Conservation (phyloP, 2,113 vertebrate species). For the Eudyptes chrysolophus region DNA sequence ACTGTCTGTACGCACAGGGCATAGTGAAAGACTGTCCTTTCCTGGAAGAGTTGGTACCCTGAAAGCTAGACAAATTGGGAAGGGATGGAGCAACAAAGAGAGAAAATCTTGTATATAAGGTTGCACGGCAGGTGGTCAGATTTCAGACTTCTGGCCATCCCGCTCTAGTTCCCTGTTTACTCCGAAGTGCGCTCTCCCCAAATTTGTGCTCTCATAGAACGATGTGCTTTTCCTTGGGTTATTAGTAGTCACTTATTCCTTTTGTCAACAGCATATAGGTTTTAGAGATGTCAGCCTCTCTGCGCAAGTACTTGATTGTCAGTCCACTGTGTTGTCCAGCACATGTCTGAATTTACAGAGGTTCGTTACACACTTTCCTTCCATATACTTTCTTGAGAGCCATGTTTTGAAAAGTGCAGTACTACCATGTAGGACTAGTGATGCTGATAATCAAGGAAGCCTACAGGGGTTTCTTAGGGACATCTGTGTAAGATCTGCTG, state of each 20-base stretch:
- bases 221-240: background rate
- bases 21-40: background rate
- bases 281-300: background rate
- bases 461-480: background rate
- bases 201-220: background rate
- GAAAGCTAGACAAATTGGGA: background rate
- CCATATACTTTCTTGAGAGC: background rate
- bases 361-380: background rate
- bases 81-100: background rate
- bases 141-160: background rate
- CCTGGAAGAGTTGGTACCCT: background rate
- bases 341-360: background rate
- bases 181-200: background rate
- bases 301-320: background rate
- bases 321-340: background rate
- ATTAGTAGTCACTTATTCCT: background rate
- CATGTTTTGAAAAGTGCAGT: background rate
- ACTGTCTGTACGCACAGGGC: rapidly evolving
- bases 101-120: background rate
- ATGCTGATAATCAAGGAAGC: background rate
- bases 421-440: background rate
- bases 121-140: no score
- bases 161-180: background rate
- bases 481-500: background rate
- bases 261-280: background rate